Evolutionary conservation across 2,113 vertebrate species (phyloP), one percentile per base, ranked within the genome.

Genomic region (Cacatua alba): DNA sequence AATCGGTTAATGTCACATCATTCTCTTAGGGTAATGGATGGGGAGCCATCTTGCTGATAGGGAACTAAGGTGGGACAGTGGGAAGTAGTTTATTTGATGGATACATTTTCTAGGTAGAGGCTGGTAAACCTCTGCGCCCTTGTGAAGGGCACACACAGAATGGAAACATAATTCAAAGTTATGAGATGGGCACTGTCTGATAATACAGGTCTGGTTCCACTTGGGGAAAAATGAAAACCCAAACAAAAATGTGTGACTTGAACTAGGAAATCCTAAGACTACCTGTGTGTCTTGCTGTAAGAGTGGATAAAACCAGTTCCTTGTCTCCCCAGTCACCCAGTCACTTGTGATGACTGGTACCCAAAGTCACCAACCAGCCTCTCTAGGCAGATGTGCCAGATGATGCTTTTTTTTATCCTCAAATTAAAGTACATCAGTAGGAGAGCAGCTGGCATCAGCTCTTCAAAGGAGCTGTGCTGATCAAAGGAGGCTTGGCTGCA

Each of bases 121-220:
- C 68, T 80, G 43, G 71, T 77, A 91, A 90, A 88, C 92, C 92
- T 91, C 41, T 46, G n/a, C 51, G 82, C 35, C 94, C 79, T 96
- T 96, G n/a, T 0, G 3, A 81, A 94, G 88, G 93, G 85, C 82
- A 21, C 17, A 8, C 17, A 7, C 16, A 7, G 82, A 21, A 33
- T 60, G 31, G 90, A 35, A 53, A 41, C 55, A n/a, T 63, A 70
- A 94, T 35, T 95, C 48, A 90, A 57, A 60, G 67, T 15, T 2
- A 41, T 29, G 41, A 48, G 65, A 76, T 74, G 37, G 28, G 39
- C 41, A 86, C 9, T 53, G 44, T 76, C 23, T 62, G 87, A 33
- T 89, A 49, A 52, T 9, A 10, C 11, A 81, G 59, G 9, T 20
- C 60, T 82, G n/a, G 39, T 39, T 39, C 39, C 10, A 11, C 39